Conservation (phyloP, 2,888 invertebrate species). For the Apodemia zela region DNA sequence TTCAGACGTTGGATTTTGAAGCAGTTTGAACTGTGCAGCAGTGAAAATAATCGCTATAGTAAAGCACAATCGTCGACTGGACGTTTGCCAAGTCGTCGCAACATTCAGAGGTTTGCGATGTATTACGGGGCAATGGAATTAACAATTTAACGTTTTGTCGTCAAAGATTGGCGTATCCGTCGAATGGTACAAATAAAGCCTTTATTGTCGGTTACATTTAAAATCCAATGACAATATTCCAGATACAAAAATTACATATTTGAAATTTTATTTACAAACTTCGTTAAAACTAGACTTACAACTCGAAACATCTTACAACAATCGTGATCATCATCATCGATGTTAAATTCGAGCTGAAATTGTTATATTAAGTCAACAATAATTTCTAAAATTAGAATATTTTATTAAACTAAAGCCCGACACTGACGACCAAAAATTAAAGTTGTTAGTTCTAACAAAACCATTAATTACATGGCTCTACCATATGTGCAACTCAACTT, state of each 20-base stretch:
- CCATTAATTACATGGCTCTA: too few relatives aligned
- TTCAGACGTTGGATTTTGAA: conserved; percentile 44
- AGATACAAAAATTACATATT: background rate
- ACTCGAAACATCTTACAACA: too few relatives aligned
- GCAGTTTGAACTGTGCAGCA: conserved; percentile 58
- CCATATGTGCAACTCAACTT: too few relatives aligned
- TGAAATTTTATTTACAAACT: background rate
- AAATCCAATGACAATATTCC: background rate
- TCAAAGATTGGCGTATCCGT: conserved; percentile 26
- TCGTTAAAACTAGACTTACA: background rate
- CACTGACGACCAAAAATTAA: too few relatives aligned
- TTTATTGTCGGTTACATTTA: background rate
- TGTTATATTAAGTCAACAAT: too few relatives aligned
- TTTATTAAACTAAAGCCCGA: too few relatives aligned
- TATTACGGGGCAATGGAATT: conserved; percentile 66
- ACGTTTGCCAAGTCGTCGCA: conserved; percentile 57
- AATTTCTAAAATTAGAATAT: too few relatives aligned
- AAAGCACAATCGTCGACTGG: conserved; percentile 69
- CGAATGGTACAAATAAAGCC: conserved; percentile 1
- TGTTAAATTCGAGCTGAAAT: too few relatives aligned
- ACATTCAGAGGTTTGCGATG: conserved; percentile 52
- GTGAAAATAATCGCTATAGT: conserved; percentile 66
- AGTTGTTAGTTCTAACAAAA: too few relatives aligned
- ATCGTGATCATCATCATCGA: too few relatives aligned
- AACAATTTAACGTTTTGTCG: conserved; percentile 60